These are phyloP conservation scores for Agriopis aurantiaria DNA, from an alignment of 2,888 invertebrate genomes.

Conservation along the genomic window DNA sequence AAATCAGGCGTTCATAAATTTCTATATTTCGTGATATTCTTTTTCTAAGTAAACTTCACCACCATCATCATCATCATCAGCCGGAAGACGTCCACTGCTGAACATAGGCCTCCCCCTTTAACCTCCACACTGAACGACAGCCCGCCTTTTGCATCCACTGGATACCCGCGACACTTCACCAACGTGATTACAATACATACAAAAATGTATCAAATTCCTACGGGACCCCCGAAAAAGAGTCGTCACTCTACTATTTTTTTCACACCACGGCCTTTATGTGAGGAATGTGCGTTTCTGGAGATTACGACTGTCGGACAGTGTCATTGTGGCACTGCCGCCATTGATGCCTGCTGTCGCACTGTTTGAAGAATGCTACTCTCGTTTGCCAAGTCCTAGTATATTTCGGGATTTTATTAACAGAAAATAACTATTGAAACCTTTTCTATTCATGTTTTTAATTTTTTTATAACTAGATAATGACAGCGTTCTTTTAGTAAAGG, in stretches of 20 bases:
- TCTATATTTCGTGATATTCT: no score
- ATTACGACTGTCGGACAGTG: slow-evolving; percentile 64
- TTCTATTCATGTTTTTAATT: not conserved
- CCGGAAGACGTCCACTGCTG: no score
- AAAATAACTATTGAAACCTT: not conserved
- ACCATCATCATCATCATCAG: no score
- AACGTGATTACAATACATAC: no score
- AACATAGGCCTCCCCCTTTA: no score
- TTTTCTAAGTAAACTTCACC: no score
- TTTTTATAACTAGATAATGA: not conserved
- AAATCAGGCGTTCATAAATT: no score
- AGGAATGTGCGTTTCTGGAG: slow-evolving; percentile 78
- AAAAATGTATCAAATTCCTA: slow-evolving; percentile 21
- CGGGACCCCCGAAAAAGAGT: slow-evolving; percentile 52
- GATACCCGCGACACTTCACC: no score
- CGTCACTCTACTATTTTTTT: slow-evolving; percentile 61
- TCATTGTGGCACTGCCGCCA: slow-evolving; percentile 42
- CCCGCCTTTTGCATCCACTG: no score
- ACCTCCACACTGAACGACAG: no score
- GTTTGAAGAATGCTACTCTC: slow-evolving; percentile 23
- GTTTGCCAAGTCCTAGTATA: slow-evolving; percentile 43
- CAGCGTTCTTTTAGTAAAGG: no score
- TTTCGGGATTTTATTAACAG: slow-evolving; percentile 19
- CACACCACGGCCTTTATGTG: slow-evolving; percentile 69
- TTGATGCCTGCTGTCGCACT: slow-evolving; percentile 26